phyloP scores from a whole-genome alignment of 1,140 invertebrate genomes.

The Polyergus mexicanus region DNA sequence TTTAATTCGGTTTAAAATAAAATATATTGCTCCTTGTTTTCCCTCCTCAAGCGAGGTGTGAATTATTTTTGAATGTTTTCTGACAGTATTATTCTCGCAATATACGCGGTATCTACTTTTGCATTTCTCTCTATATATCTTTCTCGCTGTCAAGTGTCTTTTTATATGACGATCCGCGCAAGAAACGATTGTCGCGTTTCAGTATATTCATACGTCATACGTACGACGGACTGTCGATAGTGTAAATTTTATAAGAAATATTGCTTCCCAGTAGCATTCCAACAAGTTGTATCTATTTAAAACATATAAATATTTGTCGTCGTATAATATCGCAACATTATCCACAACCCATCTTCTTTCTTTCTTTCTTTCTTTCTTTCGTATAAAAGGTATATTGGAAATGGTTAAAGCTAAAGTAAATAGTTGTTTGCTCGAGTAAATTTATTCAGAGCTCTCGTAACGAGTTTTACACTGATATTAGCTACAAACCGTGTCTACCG shows the following conservation, averaged over 20 bases:
- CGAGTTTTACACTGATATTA: constrained; percentile 30
- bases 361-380: background rate
- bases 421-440: constrained; percentile 50
- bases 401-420: constrained; percentile 57
- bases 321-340: constrained; percentile 29
- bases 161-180: constrained; percentile 42
- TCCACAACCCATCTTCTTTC: background rate
- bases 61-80: constrained; percentile 37
- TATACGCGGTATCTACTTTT: constrained; percentile 32
- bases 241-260: constrained; percentile 57
- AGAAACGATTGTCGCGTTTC: constrained; percentile 55
- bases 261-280: constrained; percentile 37
- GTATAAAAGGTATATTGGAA: constrained; percentile 55
- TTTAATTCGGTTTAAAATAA: background rate
- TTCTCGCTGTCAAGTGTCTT: constrained; percentile 44
- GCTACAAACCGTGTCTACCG: constrained; percentile 30
- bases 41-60: background rate
- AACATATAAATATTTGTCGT: constrained; percentile 44
- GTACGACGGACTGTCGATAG: constrained; percentile 54
- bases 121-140: constrained; percentile 5
- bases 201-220: constrained; percentile 35
- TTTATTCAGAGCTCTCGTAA: constrained; percentile 58
- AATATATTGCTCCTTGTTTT: constrained; percentile 19
- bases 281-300: constrained; percentile 56
- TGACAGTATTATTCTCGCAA: constrained; percentile 28